Base-by-base conservation (phyloP, 2,888 invertebrate species). In the Odontomyia ornata region DNA sequence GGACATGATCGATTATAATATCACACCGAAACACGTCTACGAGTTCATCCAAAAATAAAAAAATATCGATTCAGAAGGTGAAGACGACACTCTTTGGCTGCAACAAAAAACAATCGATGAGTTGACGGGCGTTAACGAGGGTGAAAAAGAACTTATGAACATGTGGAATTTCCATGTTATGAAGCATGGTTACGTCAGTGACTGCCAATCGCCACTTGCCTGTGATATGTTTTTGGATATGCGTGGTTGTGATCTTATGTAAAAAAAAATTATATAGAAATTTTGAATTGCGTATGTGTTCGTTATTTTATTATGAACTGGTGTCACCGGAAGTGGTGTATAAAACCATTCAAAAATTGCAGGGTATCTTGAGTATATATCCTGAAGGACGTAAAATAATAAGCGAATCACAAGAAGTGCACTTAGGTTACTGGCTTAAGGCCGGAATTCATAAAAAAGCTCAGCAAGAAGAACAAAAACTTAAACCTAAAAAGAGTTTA, bases 91-190 rank as follows among this genome's bases (percentile, higher is more conserved):
- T 0, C 91, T 95, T 80, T 99, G 98, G 98, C 88, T 98, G 75
- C 93, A 94, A 82, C 93, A 94, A 80, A 97, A 97, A 85, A 97
- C 96, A 0, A 97, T 99, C 75, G 98, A 99, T 85, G 98, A 99
- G 84, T 99, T 99, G 86, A 97, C 97, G 0, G 99, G 99, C 86
- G 98, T 99, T n/a, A 99, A 99, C 85, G 97, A 96, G 83, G 98
- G 98, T 0, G 99, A 99, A 86, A 99, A 99, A 84, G 97, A 97
- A 83, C 88, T 99, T 60, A 98, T 98, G 98, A 98, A 98, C 86
- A 92, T 98, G 91, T 99, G 99, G 99, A 99, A 99, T 87, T 88
- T 97, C 7, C 98, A 98, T 87, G 94, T 98, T 11, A 97, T 98
- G 97, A 96, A 95, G 83, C 90, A 95, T 84, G 93, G 94, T 81